Evolutionary conservation across 37 sponge, comb jelly and placozoan species (phyloP).

Genomic region (Halisarca cf. caerulea): DNA sequence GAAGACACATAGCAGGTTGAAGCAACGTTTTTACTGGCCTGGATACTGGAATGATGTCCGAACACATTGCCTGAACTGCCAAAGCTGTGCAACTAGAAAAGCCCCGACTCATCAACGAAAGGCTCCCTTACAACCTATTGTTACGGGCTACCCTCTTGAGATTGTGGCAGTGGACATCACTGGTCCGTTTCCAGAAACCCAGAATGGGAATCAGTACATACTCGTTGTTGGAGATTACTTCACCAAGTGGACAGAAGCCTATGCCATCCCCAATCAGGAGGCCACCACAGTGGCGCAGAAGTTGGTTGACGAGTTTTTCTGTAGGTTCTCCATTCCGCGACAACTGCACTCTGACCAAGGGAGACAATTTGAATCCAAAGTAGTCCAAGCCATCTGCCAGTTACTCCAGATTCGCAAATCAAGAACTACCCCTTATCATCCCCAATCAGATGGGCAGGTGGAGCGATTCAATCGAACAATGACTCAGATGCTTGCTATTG

Average conservation of each 20-base stretch:
- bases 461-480: too few species aligned
- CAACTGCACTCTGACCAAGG: too few species aligned
- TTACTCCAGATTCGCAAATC: too few species aligned
- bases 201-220: constrained; percentile 46
- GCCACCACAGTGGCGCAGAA: constrained; percentile 49
- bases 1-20: neutral
- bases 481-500: too few species aligned
- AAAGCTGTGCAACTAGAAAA: neutral
- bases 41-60: neutral
- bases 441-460: too few species aligned
- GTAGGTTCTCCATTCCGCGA: constrained; percentile 52
- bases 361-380: too few species aligned
- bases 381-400: too few species aligned
- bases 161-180: constrained; percentile 27
- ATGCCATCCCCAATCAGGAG: constrained; percentile 60
- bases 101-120: neutral
- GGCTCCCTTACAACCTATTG: neutral
- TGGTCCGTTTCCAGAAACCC: constrained; percentile 34
- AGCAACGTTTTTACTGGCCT: constrained; percentile 35
- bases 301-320: constrained; percentile 43
- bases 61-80: neutral
- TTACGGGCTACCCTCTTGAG: constrained; percentile 16
- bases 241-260: constrained; percentile 56
- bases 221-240: constrained; percentile 56
- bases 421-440: too few species aligned